Base-by-base conservation (phyloP, 2,888 invertebrate genomes). In the Pilophorus perplexus region DNA sequence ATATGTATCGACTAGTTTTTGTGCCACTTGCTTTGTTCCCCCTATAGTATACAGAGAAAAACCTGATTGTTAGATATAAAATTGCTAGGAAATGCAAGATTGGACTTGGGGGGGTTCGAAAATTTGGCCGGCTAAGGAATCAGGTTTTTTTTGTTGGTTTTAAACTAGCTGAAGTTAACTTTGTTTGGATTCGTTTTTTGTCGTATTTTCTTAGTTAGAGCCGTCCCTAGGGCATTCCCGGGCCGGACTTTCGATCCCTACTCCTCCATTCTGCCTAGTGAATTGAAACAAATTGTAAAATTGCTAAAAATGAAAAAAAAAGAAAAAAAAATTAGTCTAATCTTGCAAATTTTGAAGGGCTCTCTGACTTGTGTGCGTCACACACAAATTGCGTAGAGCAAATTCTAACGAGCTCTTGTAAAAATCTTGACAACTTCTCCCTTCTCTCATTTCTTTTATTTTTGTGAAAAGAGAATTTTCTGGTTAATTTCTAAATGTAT, bases 1-100 rank as follows among this genome's bases (percentile, higher is more conserved):
- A 12, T 55, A 55, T 55, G 55, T 62, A 46, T 62, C 20, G 27
- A 46, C 8, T 62, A 67, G 67, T 67, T 67, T 68, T 65, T 66
- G 64, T 67, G 69, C 64, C 67, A 69, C 67, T 67, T 69, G 69
- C 69, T 69, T 69, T 67, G 25, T 52, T 52, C 48, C 50, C 48
- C 14, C n/a, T 28, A 28, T 62, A 62, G 64, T 50, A 23, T 64
- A 55, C 55, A 55, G 40, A 55, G 28, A 27, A 33, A 52, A 55
- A 55, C 20, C 55, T 55, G 27, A 33, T 54, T 23, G 55, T 55
- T 55, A 55, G 55, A 20, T 27, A 12, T 55, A 22, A 25, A 55
- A 20, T 55, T 55, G 38, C 14, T 40, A 37, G 55, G 38, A 37
- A 55, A 55, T 20, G 23, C 12, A n/a, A 50, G 10, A 54, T 18